phyloP scores from a whole-genome alignment of 2,113 vertebrate genomes.

The Gallinago jamesoni region DNA sequence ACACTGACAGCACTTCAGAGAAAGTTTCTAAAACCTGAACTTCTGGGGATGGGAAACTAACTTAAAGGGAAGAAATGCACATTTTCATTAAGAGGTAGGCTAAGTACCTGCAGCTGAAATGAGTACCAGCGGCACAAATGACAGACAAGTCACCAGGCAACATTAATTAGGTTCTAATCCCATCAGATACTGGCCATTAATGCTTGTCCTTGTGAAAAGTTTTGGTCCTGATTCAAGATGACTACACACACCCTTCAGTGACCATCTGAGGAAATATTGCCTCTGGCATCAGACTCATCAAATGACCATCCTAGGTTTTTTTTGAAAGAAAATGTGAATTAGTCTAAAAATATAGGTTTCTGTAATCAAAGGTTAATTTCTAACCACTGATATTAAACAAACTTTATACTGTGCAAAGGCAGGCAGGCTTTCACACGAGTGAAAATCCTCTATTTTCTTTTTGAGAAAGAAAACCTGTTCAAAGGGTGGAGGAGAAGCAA shows the following conservation, averaged over 20 bases:
- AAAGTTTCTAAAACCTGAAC: neutral
- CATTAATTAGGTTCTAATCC: neutral
- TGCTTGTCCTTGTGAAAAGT: neutral
- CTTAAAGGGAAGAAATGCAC: neutral
- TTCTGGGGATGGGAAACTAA: neutral
- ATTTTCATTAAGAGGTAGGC: neutral
- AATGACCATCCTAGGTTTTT: neutral
- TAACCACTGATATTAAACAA: neutral
- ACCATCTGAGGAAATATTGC: neutral
- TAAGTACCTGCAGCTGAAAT: neutral
- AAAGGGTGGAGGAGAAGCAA: neutral
- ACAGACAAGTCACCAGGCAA: neutral
- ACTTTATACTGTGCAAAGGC: neutral
- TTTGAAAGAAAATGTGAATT: neutral
- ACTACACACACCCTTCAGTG: neutral
- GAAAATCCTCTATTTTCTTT: neutral
- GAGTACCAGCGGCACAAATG: neutral
- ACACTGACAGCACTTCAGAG: neutral
- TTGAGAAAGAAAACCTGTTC: neutral
- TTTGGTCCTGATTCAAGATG: neutral
- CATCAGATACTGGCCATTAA: neutral
- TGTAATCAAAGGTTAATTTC: neutral
- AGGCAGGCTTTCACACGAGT: neutral
- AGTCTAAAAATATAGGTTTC: neutral
- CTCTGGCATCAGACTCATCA: neutral